Percentiles rank a stretch among this genome's conserved stretches.
Conservation (phyloP, 2,888 invertebrate genomes). For the Cataglyphis albicans region DNA sequence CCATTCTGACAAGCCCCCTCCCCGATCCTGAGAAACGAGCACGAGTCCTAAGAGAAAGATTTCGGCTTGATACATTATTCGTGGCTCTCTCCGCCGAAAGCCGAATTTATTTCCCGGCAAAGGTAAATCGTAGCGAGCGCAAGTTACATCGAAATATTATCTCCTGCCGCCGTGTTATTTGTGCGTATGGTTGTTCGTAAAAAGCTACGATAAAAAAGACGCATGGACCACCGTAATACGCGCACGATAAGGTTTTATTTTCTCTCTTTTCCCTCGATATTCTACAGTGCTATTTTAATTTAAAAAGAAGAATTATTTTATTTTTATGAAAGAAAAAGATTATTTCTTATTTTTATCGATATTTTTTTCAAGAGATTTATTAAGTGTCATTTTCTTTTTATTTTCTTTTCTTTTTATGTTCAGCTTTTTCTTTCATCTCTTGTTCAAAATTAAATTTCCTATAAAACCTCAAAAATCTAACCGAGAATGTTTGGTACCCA, state of each 20-base stretch:
- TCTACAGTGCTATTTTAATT: no score
- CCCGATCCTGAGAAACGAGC: constrained; percentile 62
- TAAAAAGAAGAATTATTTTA: no score
- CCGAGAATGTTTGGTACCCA: no score
- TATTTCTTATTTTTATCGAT: no score
- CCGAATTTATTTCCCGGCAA: constrained; percentile 60
- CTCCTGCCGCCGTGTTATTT: neutral
- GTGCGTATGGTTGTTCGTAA: neutral
- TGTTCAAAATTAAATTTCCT: no score
- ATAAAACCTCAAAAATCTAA: no score
- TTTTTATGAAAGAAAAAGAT: neutral
- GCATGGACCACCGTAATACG: neutral
- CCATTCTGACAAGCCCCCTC: constrained; percentile 54
- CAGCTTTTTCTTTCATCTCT: no score
- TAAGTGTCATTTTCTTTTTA: no score
- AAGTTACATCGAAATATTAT: constrained; percentile 43
- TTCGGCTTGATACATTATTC: constrained; percentile 35
- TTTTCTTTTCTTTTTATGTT: no score
- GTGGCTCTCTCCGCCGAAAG: constrained; percentile 15
- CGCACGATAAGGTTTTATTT: neutral
- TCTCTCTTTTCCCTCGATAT: neutral
- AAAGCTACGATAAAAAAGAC: constrained; percentile 11
- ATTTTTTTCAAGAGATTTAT: no score
- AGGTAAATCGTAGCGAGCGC: constrained; percentile 54
- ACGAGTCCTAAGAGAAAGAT: constrained; percentile 42